Evolutionary conservation across 2,113 vertebrate species (phyloP).

Genomic region (Hemiprocne comata): DNA sequence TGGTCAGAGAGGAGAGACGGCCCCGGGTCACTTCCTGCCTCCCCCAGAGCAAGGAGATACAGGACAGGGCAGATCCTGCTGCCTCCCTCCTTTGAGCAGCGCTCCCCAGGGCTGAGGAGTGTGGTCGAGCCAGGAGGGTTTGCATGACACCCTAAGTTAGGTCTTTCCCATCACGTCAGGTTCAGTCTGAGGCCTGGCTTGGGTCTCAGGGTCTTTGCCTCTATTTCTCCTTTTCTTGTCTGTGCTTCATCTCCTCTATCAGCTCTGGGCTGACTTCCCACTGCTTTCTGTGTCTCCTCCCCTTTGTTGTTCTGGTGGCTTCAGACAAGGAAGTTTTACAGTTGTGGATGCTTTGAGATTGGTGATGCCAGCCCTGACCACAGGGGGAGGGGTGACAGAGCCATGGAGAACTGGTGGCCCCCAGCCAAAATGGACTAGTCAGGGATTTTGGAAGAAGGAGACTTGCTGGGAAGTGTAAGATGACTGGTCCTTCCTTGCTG

Average conservation of each 20-base stretch:
- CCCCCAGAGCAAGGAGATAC: not conserved
- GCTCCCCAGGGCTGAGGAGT: rapidly evolving
- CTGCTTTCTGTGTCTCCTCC: not conserved
- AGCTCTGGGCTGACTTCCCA: not conserved
- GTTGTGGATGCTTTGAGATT: not conserved
- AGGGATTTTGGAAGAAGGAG: not conserved
- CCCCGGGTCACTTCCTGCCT: not conserved
- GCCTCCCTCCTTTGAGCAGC: not conserved
- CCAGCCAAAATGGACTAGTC: not conserved
- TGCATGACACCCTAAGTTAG: not conserved
- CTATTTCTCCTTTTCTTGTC: not conserved
- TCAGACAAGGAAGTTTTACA: not conserved
- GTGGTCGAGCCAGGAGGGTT: not conserved
- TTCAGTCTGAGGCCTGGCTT: not conserved
- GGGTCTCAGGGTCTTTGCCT: not conserved
- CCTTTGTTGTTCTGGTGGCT: not conserved
- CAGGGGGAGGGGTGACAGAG: not conserved
- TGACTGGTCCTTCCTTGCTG: not conserved
- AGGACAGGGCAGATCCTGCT: not conserved
- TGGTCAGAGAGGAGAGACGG: not conserved
- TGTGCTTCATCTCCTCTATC: not conserved
- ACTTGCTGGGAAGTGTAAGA: not conserved
- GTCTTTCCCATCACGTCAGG: not conserved
- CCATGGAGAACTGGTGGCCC: not conserved
- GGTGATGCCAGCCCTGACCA: not conserved